A percentile compares a stretch with the other conserved stretches of the same genome.
phyloP scores from a whole-genome alignment of 2,888 invertebrate species.

The Noctuana brunneofusca region DNA sequence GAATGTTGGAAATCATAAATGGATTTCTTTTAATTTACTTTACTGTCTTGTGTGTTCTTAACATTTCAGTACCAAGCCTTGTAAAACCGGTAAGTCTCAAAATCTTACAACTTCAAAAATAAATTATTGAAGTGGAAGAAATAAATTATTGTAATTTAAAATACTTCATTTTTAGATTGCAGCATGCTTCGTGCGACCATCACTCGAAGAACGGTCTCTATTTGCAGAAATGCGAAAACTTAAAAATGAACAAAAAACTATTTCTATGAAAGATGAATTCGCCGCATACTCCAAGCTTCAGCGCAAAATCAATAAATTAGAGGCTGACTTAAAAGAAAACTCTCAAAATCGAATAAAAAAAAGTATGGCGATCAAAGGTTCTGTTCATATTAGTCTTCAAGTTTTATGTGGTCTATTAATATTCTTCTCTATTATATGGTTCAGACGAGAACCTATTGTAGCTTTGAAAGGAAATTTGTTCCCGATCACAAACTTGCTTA shows the following conservation, averaged over 20 bases:
- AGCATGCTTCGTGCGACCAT: conserved; percentile 72
- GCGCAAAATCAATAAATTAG: conserved; percentile 81
- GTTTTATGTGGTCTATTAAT: conserved; percentile 57
- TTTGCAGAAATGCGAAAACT: conserved; percentile 66
- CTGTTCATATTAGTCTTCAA: conserved; percentile 64
- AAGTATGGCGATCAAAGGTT: conserved; percentile 66
- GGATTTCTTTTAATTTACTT: conserved; percentile 74
- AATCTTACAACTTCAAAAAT: no score
- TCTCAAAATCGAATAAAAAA: conserved; percentile 66
- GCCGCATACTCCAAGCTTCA: conserved; percentile 83
- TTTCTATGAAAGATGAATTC: conserved; percentile 84
- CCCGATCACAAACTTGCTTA: conserved; percentile 65
- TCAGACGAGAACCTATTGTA: conserved; percentile 70
- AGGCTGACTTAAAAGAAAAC: conserved; percentile 68
- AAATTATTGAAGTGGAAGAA: no score
- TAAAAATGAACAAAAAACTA: conserved; percentile 70
- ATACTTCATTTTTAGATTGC: conserved; percentile 79
- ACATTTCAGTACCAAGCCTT: conserved; percentile 69
- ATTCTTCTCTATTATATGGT: conserved; percentile 69
- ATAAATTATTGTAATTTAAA: no score
- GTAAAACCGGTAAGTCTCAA: conserved; percentile 76
- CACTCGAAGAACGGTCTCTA: conserved; percentile 67
- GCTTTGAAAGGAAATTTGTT: conserved; percentile 67
- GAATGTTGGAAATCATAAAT: conserved; percentile 75
- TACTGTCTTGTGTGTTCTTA: conserved; percentile 70